Conservation (phyloP, 2,888 invertebrate species). For the Campopleginae sp. region DNA sequence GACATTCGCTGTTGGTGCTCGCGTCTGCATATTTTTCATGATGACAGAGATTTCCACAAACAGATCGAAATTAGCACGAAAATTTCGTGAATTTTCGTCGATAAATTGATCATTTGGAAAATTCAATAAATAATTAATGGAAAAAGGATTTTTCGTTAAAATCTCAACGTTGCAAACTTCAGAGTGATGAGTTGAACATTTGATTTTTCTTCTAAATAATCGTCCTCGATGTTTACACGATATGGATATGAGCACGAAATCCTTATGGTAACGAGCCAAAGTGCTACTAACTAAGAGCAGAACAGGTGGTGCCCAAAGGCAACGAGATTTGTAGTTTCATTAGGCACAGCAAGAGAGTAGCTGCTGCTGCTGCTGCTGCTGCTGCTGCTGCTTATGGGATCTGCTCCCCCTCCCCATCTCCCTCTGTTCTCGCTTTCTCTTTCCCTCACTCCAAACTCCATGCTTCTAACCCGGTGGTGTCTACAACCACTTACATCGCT, state of each 20-base stretch:
- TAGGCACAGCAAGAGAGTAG: constrained; percentile 74
- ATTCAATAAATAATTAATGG: no score
- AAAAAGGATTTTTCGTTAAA: no score
- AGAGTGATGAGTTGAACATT: background rate
- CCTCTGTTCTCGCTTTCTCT: constrained; percentile 27
- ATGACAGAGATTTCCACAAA: constrained; percentile 18
- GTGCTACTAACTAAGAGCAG: constrained; percentile 70
- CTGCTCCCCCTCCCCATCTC: constrained; percentile 6
- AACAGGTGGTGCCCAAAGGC: constrained; percentile 82
- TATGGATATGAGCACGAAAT: constrained; percentile 56
- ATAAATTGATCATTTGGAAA: background rate
- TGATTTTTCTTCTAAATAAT: background rate
- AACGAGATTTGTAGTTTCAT: constrained; percentile 84
- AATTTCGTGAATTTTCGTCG: background rate
- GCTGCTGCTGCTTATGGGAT: constrained; percentile 83
- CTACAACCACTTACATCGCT: constrained; percentile 84
- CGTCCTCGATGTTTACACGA: constrained; percentile 48
- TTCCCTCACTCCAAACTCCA: constrained; percentile 27
- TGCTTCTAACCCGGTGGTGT: constrained; percentile 76
- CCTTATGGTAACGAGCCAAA: constrained; percentile 55
- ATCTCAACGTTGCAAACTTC: no score
- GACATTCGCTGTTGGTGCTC: background rate
- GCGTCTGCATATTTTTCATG: constrained; percentile 2
- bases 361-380: constrained; percentile 81
- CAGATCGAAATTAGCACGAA: background rate